These are phyloP conservation scores for Itoplectis maculator DNA, from an alignment of 2,888 invertebrate genomes.

Conservation along the genomic window DNA sequence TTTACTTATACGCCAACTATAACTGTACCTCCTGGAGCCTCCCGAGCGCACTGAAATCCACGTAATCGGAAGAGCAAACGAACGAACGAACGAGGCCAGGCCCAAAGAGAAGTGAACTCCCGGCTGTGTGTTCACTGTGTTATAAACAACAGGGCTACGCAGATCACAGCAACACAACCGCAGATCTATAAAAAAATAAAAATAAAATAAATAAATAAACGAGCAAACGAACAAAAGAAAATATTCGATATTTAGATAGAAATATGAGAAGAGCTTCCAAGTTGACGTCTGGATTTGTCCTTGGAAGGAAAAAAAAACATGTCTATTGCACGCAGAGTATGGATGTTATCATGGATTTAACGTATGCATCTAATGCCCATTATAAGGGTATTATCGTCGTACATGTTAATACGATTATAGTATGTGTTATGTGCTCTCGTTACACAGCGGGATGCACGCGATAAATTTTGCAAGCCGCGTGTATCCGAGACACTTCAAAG, in stretches of 20 bases:
- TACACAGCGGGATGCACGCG: conserved; percentile 56
- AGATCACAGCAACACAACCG: neutral
- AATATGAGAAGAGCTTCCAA: neutral
- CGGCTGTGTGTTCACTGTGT: neutral
- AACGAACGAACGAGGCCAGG: conserved; percentile 37
- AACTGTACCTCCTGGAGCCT: conserved; percentile 7
- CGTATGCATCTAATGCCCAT: neutral
- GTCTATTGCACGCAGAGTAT: neutral
- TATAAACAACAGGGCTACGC: neutral
- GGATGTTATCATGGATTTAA: neutral
- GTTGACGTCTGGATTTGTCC: neutral
- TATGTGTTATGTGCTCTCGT: conserved; percentile 43
- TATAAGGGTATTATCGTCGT: neutral
- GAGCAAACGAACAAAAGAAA: neutral
- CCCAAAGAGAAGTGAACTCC: conserved; percentile 20
- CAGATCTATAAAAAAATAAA: neutral
- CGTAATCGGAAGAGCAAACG: conserved; percentile 59
- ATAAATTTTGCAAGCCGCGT: conserved; percentile 58
- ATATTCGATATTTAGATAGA: neutral
- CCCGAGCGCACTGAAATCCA: conserved; percentile 61
- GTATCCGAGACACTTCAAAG: conserved; percentile 60
- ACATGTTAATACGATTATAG: neutral
- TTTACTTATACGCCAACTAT: conserved; percentile 16
- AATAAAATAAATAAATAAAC: too few species aligned
- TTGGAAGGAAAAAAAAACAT: neutral